These are phyloP conservation scores for Nymphicus hollandicus DNA, from an alignment of 2,113 vertebrate genomes.

Conservation along the genomic window DNA sequence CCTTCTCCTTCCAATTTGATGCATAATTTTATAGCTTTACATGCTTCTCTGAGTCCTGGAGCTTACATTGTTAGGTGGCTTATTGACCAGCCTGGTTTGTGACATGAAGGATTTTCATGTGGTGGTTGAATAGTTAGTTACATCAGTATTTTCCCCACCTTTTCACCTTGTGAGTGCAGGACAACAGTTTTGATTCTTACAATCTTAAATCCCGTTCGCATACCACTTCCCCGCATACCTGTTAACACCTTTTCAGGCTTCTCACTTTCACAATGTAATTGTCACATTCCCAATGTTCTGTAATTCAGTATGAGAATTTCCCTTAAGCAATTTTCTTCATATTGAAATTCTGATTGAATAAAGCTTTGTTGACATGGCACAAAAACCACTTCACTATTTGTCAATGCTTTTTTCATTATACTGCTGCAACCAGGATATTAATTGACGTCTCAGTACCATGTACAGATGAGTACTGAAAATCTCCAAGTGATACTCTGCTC, in stretches of 20 bases:
- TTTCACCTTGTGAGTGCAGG: background rate
- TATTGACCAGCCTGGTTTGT: background rate
- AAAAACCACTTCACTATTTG: background rate
- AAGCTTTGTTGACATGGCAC: background rate
- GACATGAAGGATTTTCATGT: background rate
- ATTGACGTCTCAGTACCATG: accelerated
- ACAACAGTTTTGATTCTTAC: background rate
- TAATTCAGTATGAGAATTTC: background rate
- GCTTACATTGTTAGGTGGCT: background rate
- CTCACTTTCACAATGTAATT: background rate
- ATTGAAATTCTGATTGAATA: background rate
- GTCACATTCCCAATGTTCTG: background rate
- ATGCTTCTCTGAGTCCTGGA: background rate
- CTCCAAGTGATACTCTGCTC: background rate
- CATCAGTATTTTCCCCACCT: background rate
- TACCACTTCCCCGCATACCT: background rate
- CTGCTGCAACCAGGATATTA: background rate
- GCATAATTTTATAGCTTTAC: background rate
- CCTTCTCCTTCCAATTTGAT: background rate
- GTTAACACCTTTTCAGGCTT: background rate
- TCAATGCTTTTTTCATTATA: background rate
- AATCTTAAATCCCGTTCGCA: background rate
- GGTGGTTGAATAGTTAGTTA: background rate
- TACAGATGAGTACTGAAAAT: background rate
- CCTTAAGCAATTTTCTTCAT: background rate